phyloP scores from a whole-genome alignment of 64 coral and sea anemone species.

The Montipora sp. region DNA sequence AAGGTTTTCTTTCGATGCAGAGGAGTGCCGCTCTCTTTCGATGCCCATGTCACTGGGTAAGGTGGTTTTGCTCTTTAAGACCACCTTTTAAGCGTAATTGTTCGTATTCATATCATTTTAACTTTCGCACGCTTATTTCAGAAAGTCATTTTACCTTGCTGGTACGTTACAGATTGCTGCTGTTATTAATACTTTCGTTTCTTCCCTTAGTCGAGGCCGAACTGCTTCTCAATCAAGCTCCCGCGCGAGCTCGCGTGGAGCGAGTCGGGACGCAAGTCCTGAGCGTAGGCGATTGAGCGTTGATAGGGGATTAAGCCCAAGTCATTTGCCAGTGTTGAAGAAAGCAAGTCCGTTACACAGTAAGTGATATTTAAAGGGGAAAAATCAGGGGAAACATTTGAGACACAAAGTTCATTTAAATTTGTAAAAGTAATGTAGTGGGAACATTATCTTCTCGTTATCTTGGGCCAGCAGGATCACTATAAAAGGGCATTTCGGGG shows the following conservation, averaged over 20 bases:
- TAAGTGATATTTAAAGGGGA: not conserved
- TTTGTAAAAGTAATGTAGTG: too few species aligned
- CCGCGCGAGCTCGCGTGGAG: conserved; percentile 63
- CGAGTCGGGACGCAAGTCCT: conserved; percentile 76
- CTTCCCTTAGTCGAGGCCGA: conserved; percentile 39
- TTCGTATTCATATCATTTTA: not conserved
- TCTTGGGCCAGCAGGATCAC: too few species aligned
- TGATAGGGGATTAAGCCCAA: conserved; percentile 53
- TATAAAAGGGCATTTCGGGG: too few species aligned
- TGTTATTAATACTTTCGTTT: not conserved
- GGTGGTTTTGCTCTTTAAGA: not conserved
- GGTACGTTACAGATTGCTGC: not conserved
- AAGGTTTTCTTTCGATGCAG: not conserved
- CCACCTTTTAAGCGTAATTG: not conserved
- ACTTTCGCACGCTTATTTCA: not conserved
- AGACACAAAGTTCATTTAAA: too few species aligned
- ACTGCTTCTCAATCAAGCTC: conserved; percentile 65
- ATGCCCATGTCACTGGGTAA: not conserved
- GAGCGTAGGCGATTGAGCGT: conserved; percentile 57
- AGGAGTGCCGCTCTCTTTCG: not conserved
- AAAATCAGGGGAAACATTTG: too few species aligned
- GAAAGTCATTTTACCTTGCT: not conserved
- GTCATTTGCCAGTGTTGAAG: conserved; percentile 65
- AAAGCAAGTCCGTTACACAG: conserved; percentile 58
- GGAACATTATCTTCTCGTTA: too few species aligned